Conservation (phyloP, 2,797 vertebrate species). For the Eulemur mongoz region DNA sequence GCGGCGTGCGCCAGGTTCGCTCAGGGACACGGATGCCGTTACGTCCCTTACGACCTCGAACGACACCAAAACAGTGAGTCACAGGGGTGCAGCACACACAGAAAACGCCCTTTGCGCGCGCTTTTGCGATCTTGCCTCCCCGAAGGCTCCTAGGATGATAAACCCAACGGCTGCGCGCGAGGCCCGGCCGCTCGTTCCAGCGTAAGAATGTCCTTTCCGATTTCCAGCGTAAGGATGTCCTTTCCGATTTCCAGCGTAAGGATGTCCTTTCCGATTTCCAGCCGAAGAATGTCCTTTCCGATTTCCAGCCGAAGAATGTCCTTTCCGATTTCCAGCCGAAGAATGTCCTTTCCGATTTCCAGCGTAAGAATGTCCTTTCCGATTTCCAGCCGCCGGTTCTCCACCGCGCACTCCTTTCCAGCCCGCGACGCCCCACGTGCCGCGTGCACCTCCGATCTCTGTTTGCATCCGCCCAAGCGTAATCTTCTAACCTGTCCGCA, state of each 20-base stretch:
- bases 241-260: neutral
- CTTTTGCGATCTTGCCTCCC: too few relatives aligned
- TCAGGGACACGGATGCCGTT: fast-evolving
- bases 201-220: too few relatives aligned
- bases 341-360: too few relatives aligned
- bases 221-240: too few relatives aligned
- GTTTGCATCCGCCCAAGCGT: fast-evolving
- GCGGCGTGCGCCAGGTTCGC: fast-evolving
- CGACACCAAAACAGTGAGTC: fast-evolving
- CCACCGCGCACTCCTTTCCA: too few relatives aligned
- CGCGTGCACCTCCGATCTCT: too few relatives aligned
- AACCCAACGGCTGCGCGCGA: too few relatives aligned
- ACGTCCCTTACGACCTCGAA: fast-evolving
- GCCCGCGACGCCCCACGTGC: fast-evolving
- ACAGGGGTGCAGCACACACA: fast-evolving
- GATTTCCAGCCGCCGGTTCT: fast-evolving
- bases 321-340: neutral
- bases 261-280: too few relatives aligned
- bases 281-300: neutral
- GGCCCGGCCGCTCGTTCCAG: fast-evolving
- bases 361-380: too few relatives aligned
- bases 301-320: neutral
- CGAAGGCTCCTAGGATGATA: fast-evolving
- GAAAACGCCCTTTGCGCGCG: fast-evolving
- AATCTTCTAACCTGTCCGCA: fast-evolving